Conservation (phyloP, 2,113 vertebrate species). For the Ceyx cyanopectus region DNA sequence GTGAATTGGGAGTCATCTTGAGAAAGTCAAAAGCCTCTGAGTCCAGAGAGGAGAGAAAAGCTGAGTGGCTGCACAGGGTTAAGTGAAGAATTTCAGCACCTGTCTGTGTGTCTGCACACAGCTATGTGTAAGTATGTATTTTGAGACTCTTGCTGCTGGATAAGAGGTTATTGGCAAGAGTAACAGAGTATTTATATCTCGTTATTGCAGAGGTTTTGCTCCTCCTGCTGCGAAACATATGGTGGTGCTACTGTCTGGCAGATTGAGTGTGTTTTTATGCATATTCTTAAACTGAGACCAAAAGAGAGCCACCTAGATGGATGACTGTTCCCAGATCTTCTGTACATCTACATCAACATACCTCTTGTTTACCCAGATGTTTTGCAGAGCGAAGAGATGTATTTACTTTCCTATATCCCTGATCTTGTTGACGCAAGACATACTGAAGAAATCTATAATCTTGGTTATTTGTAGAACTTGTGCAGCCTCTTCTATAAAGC, state of each 20-base stretch:
- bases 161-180: background rate
- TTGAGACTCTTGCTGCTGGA: background rate
- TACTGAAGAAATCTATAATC: background rate
- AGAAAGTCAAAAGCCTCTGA: slow-evolving; percentile 28
- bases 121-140: accelerated
- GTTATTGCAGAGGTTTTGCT: background rate
- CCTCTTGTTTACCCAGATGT: background rate
- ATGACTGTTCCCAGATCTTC: background rate
- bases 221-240: background rate
- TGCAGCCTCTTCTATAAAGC: background rate
- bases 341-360: background rate
- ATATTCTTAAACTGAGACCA: background rate
- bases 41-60: background rate
- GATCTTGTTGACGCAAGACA: background rate
- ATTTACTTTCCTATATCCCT: background rate
- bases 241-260: background rate
- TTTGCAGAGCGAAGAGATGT: background rate
- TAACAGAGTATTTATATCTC: background rate
- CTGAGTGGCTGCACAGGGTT: background rate
- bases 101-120: background rate
- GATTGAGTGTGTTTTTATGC: background rate
- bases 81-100: background rate
- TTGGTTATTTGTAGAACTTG: background rate
- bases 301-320: background rate
- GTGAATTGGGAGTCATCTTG: background rate